Conservation (phyloP, 2,888 invertebrate genomes). For the Idaea straminata region DNA sequence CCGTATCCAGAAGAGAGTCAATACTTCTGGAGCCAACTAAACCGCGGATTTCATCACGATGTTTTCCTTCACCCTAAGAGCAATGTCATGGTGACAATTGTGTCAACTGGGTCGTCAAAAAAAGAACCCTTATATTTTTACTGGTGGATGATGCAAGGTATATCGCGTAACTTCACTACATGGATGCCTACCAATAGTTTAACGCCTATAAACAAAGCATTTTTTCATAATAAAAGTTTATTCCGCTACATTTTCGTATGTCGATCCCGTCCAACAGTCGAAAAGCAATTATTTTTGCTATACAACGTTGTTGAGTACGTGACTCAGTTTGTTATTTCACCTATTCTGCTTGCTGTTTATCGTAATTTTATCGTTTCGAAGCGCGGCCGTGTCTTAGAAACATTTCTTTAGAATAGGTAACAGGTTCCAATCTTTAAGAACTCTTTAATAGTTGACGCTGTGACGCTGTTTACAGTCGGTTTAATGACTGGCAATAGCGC, state of each 20-base stretch:
- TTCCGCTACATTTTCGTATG: constrained; percentile 22
- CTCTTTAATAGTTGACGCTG: neutral
- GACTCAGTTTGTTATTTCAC: constrained; percentile 17
- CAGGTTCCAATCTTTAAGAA: constrained; percentile 4
- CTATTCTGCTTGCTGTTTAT: constrained; percentile 18
- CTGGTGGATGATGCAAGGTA: no score
- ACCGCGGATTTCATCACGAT: no score
- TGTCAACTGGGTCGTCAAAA: no score
- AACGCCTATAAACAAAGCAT: neutral
- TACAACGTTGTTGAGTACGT: constrained; percentile 24
- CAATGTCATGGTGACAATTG: no score
- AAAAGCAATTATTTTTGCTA: constrained; percentile 26
- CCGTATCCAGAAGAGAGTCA: no score
- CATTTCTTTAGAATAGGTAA: constrained; percentile 15
- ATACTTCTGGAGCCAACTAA: no score
- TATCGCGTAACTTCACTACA: no score
- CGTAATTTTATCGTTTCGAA: constrained; percentile 27
- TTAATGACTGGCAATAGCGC: neutral
- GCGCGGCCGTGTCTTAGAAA: constrained; percentile 13
- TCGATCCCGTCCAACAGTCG: constrained; percentile 18
- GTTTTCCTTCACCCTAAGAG: no score
- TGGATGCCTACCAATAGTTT: no score
- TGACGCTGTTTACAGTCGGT: neutral
- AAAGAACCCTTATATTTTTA: no score
- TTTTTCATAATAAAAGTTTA: constrained; percentile 17